Percentiles rank a stretch among this genome's conserved stretches.
phyloP scores from a whole-genome alignment of 2,888 invertebrate genomes.

The Chloromyia formosa region DNA sequence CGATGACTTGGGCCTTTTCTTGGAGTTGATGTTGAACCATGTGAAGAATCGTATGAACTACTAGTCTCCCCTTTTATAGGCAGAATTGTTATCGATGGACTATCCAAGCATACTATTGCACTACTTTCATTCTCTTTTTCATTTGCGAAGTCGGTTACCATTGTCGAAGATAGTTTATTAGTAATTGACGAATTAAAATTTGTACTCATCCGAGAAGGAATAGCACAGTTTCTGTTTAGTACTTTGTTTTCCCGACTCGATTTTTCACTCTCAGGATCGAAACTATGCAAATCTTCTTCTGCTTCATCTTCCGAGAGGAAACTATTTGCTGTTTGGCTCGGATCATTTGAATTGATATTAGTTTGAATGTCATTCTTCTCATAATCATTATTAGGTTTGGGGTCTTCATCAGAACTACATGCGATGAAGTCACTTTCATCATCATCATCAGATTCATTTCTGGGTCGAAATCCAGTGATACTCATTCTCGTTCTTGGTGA shows the following conservation, averaged over 20 bases:
- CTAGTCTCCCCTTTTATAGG: conserved; percentile 6
- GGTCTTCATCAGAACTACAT: background rate
- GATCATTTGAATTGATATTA: background rate
- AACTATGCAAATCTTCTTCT: conserved; percentile 21
- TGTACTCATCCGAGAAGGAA: background rate
- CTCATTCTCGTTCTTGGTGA: conserved; percentile 62
- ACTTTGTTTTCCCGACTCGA: background rate
- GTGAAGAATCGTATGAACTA: conserved; percentile 17
- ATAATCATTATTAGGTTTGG: too few species aligned
- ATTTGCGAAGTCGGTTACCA: background rate
- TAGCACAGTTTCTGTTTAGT: too few species aligned
- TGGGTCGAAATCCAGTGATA: conserved; percentile 60
- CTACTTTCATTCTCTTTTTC: background rate
- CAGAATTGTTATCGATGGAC: background rate
- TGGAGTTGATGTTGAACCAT: background rate
- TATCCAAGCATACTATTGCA: background rate
- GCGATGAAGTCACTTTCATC: conserved; percentile 52
- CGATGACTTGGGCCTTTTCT: conserved; percentile 29
- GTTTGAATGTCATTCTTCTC: background rate
- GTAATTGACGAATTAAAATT: conserved; percentile 31
- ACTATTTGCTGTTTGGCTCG: too few species aligned
- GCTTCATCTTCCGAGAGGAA: conserved; percentile 27
- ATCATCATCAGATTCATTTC: conserved; percentile 55
- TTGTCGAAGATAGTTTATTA: conserved; percentile 24
- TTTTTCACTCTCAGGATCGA: conserved; percentile 17